Base-by-base conservation (phyloP, 2,888 invertebrate species). In the Lasioglossum oenotherae region DNA sequence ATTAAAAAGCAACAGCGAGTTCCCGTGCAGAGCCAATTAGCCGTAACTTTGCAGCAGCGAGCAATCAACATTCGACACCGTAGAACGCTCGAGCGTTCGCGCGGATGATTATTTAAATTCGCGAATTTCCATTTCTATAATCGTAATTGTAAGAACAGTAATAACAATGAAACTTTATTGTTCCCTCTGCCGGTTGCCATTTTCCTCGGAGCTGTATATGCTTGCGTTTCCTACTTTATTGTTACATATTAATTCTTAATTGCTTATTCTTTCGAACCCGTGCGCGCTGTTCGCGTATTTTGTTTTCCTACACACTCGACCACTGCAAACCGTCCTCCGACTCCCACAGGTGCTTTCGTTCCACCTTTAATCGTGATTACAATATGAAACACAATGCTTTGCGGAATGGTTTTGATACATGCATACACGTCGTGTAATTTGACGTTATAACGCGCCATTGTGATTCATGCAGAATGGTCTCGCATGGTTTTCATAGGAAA, bases 51-150 rank as follows among this genome's bases (percentile, higher is more conserved):
- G 67, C 19, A 53, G 19, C 41, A n/a, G 49, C 64, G 31, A 53
- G 67, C 10, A 69, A 69, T 69, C 67, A 69, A 38, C 67, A 38
- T 69, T 69, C 35, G 38, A 72, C 67, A 69, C 67, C 67, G 67
- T 23, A 8, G 67, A 38, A 69, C 38, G 67, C 67, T 69, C 23
- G 35, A 23, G 19, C 35, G 67, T 35, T 19, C 35, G 23, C 67
- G 8, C 67, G 16, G 35, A 69, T 69, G 16, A 69, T 69, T 35
- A 69, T 69, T 69, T 69, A 72, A 72, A 72, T 72, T 41, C 38
- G n/a, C 12, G 23, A 35, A 69, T 35, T 35, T 35, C 67, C 67
- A 69, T 69, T 35, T 35, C 67, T 69, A 35, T 69, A 35, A 69
- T 69, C 35, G 23, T 69, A 69, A 69, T 69, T 35, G 35, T 19